Base-by-base conservation (phyloP, 1,140 invertebrate genomes). In the Protaetia brevitarsis region DNA sequence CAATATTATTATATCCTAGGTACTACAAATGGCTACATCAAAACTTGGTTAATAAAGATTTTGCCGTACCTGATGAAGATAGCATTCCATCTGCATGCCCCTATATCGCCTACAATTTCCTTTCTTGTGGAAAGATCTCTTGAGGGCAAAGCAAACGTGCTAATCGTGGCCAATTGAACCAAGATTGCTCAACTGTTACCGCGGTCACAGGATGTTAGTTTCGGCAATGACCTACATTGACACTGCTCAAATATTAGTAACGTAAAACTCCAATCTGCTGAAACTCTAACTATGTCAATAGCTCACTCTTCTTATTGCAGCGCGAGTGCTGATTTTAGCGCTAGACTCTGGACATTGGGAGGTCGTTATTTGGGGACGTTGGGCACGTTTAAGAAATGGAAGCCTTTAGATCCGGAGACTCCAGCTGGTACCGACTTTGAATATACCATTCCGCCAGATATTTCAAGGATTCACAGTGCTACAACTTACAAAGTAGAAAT, bases 31-130 rank as follows among this genome's bases (percentile, higher is more conserved):
- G 89, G 89, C 6, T 90, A 90, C 69, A 82, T 91, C 16, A 90
- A 90, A 78, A 82, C 88, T 3, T 91, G 88, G 88, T 77, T 88
- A 28, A 79, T 91, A 73, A 80, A 76, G 87, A 89, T 74, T 91
- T 83, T 70, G 61, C 31, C 64, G 65, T 28, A 19, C 56, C 69
- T 23, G 68, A 72, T 7, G 66, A 69, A 19, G 26, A 62, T 41
- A 70, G 82, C 78, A 73, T 79, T 57, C 77, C 82, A 76, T 86
- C 31, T 81, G 77, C 70, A 84, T 88, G 80, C 83, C 85, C 3
- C 67, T 74, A 16, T 79, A 89, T 21, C 80, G 85, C 28, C 67
- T 87, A 65, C 81, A 84, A 71, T 92, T 92, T 77, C 86, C 89
- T 66, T 92, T 91, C 76, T 74, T 89, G 75, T 85, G 85, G 81